Evolutionary conservation across 2,888 invertebrate genomes (phyloP), one percentile per base, ranked within the genome.

Genomic region (Meghimatium bilineatum): DNA sequence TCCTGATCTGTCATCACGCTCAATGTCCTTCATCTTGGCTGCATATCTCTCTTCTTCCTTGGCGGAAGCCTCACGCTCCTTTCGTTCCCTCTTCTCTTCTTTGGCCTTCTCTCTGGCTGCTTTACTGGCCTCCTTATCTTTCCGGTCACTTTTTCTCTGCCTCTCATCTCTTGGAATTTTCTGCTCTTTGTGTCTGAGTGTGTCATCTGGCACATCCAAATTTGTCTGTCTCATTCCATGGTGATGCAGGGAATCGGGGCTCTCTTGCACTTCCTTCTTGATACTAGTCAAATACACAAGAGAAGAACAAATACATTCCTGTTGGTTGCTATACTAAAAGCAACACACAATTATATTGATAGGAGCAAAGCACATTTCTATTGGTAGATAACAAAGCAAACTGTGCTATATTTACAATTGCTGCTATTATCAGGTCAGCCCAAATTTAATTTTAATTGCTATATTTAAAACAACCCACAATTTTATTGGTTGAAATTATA

Each of bases 1-100:
- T 14, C 76, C 71, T 23, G 67, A 66, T n/a, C 79, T 71, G 67
- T 83, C 72, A 26, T 83, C 80, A 52, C 79, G 38, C 56, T 83
- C 79, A 20, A 78, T 36, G 66, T 83, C 80, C 72, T 80, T 72
- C 38, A 66, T 49, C 44, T 80, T 60, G 69, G 79, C 34, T 49
- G 78, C 60, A 69, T 84, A 49, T 34, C 83, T 80, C 85, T 89
- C 88, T 69, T 88, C 88, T 67, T 87, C 82, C 56, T 86, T 86
- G 12, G 80, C 69, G 36, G 84, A 85, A 10, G 80, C 82, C 67
- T 88, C 88, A 26, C 84, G 69, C 76, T 75, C 83, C 60, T 87
- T 88, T 69, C 85, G 88, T 85, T 86, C 87, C 76, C 80, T 83
- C 77, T 84, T 81, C 87, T 81, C 82, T 44, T 87, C 85, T 77